Conservation (phyloP, 1,140 invertebrate species). For the Drosophila sp. region DNA sequence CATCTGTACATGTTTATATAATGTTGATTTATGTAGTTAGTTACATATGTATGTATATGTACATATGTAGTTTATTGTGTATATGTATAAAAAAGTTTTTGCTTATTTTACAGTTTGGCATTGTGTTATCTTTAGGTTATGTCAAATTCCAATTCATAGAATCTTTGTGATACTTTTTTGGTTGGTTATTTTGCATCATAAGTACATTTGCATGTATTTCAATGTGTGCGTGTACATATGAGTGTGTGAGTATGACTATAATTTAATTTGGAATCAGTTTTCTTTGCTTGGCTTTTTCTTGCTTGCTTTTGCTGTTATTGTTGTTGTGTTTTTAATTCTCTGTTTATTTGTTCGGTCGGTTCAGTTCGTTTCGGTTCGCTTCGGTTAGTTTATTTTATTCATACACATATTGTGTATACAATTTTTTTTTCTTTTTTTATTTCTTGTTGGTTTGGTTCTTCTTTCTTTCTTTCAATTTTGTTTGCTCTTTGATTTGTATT, state of each 20-base stretch:
- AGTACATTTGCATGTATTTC: constrained; percentile 22
- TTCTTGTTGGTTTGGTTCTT: constrained; percentile 22
- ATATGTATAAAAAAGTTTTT: not conserved
- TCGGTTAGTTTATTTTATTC: constrained; percentile 43
- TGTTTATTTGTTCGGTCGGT: constrained; percentile 51
- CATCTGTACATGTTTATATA: not conserved
- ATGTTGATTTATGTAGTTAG: too few relatives aligned
- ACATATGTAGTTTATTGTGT: not conserved
- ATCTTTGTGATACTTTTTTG: constrained; percentile 6
- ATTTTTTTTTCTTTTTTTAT: constrained; percentile 19
- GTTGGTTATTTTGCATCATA: constrained; percentile 1
- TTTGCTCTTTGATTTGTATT: constrained; percentile 1
- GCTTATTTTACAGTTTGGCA: not conserved
- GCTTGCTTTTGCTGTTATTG: constrained; percentile 11
- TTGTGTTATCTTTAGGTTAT: not conserved
- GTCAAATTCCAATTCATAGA: constrained; percentile 1
- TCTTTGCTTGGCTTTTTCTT: constrained; percentile 48
- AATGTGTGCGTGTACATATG: constrained; percentile 20
- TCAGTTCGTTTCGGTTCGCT: constrained; percentile 28
- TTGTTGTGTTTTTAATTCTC: constrained; percentile 23
- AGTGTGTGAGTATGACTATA: constrained; percentile 9
- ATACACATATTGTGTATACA: constrained; percentile 44
- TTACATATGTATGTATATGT: constrained; percentile 14
- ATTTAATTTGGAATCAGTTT: constrained; percentile 54
- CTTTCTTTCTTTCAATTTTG: constrained; percentile 12